Evolutionary conservation across 2,888 invertebrate genomes (phyloP), one percentile per base, ranked within the genome.

Genomic region (Drosophila suboccidentalis): DNA sequence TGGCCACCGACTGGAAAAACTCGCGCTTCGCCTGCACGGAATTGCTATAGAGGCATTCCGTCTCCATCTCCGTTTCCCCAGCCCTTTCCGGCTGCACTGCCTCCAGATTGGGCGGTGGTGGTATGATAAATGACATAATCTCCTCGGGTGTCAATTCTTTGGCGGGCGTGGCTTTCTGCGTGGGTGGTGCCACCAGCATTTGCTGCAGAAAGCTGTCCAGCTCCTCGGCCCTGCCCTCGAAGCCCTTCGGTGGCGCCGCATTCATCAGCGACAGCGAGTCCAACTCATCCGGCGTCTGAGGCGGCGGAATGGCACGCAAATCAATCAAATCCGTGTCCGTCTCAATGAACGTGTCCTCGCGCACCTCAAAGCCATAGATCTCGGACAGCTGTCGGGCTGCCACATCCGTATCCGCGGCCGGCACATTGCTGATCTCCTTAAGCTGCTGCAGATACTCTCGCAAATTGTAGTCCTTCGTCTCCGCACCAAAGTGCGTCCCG

Each of bases 271-370:
- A 94, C 86, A 96, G 93, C 74, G 95, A 94, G 91, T 96, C 96
- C 91, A 96, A 92, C 92, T 96, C 96, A 90, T 97, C 96, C 2
- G 97, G 97, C 19, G 97, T 97, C 90, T 96, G 95, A 0, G 97
- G 97, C 22, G 97, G 97, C 71, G 97, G 97, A 91, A 97, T 95
- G 90, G 97, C 94, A 60, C 97, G 97, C 92, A 97, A 94, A 93
- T 97, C 98, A 92, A 97, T 97, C 89, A 98, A 95, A 94, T 98
- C 97, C 44, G 96, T 96, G 92, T 97, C 97, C 86, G 95, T 94
- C 90, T 96, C 94, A 85, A 93, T 93, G 67, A 93, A 91, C 39
- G 93, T 92, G 50, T 93, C 93, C 67, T 92, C 93, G 49, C 92
- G 89, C 68, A 93, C 91, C 76, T 93, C 93, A 66, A 93, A 93